Evolutionary conservation across 2,113 vertebrate species (phyloP).

Genomic region (Pelobates fuscus): DNA sequence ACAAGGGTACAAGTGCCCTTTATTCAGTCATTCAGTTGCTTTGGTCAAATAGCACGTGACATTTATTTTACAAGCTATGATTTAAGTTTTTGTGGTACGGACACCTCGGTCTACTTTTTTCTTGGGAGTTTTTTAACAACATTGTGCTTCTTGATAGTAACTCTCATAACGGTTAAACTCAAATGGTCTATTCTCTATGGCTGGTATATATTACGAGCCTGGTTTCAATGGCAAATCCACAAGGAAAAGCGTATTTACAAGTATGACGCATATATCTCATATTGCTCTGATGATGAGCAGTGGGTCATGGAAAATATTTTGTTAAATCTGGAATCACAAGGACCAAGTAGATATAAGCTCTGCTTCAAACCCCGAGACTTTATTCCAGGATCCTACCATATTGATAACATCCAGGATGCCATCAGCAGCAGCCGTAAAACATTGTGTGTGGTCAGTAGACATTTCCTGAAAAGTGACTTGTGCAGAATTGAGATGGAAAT

Average conservation of each 20-base stretch:
- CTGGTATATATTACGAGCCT: slow-evolving; percentile 41
- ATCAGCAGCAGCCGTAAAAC: slow-evolving; percentile 53
- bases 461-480: slow-evolving; percentile 50
- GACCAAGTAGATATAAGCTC: slow-evolving; percentile 24
- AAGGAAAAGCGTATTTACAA: slow-evolving; percentile 12
- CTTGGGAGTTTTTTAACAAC: slow-evolving; percentile 11
- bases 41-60: slow-evolving; percentile 1
- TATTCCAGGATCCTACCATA: slow-evolving; percentile 48
- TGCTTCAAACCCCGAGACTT: slow-evolving; percentile 56
- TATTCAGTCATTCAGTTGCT: slow-evolving; percentile 48
- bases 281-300: slow-evolving; percentile 49
- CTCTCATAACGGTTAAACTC: slow-evolving; percentile 47
- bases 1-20: slow-evolving; percentile 43
- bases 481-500: slow-evolving; percentile 53
- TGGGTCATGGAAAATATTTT: slow-evolving; percentile 49
- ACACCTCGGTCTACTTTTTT: slow-evolving; percentile 31
- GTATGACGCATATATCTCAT: slow-evolving; percentile 55
- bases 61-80: slow-evolving; percentile 35
- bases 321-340: slow-evolving; percentile 44
- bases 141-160: slow-evolving; percentile 2
- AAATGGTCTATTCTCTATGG: slow-evolving; percentile 48
- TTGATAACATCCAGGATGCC: slow-evolving; percentile 53
- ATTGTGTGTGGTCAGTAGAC: slow-evolving; percentile 49
- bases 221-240: slow-evolving; percentile 17
- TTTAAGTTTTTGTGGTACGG: slow-evolving; percentile 44